Base-by-base conservation (phyloP, 2,797 vertebrate species). In the Oceanodroma leucorhoa region DNA sequence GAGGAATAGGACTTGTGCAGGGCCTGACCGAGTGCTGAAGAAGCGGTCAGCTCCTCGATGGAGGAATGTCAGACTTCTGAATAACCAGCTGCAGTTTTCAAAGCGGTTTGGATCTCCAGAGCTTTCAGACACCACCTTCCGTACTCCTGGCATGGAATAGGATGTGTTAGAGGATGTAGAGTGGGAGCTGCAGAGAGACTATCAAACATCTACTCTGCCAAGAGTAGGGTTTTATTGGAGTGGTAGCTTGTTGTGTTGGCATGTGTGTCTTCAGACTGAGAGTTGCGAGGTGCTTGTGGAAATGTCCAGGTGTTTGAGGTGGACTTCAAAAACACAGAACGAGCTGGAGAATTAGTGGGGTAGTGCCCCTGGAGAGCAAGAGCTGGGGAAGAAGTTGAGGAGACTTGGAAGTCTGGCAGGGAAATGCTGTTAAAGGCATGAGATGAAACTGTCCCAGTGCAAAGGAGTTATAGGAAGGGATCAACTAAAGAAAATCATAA, bases 1-100 rank as follows among this genome's bases (percentile, higher is more conserved):
- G 43, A 69, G 83, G 83, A 95, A 8, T 0, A 50, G 38, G 18
- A 60, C 19, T 83, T 71, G 81, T 51, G 46, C 73, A 75, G 78
- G 67, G 77, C 55, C 51, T 73, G 60, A 40, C 54, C 0, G 1
- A 75, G 46, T 36, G 71, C 85, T 86, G 85, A 92, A 82, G 90
- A 65, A 81, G 78, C 0, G 1, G 54, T 53, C 75, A 83, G 75
- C n/a, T 93, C 58, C 58, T 88, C 0, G 0, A 2, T 38, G 40
- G 40, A 76, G 66, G 46, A 79, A 45, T 32, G 12, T 90, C n/a
- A 60, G 40, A 38, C 23, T n/a, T 26, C 26, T 58, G 55, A 79
- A 30, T 43, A 85, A 72, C 50, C 57, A 83, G 32, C 24, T 85
- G 54, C 36, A 19, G 18, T 78, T 69, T 83, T 60, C 65, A 86